phyloP scores from a whole-genome alignment of 2,888 invertebrate genomes.

The Apamea epomidion region DNA sequence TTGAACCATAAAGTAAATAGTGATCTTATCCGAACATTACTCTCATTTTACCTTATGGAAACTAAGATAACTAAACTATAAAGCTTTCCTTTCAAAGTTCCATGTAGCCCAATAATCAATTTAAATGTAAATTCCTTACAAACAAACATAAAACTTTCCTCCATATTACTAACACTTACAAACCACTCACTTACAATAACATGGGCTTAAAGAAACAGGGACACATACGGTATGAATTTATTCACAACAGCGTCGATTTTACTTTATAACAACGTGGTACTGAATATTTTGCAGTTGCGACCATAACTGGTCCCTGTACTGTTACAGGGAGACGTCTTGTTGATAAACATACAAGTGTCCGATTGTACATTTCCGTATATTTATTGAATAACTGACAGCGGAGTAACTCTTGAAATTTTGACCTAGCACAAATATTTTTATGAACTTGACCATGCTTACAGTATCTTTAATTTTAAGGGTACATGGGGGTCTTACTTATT shows the following conservation, averaged over 20 bases:
- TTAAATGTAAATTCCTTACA: constrained; percentile 13
- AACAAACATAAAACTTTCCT: constrained; percentile 18
- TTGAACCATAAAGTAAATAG: neutral
- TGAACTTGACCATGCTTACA: neutral
- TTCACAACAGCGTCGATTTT: constrained; percentile 60
- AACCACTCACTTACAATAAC: constrained; percentile 38
- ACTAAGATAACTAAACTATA: neutral
- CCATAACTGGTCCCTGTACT: constrained; percentile 65
- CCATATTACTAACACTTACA: constrained; percentile 6
- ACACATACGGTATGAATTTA: constrained; percentile 59
- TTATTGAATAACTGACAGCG: constrained; percentile 12
- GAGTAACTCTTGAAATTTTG: neutral
- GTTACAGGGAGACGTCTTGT: constrained; percentile 58
- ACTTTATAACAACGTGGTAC: constrained; percentile 68
- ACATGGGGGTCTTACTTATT: constrained; percentile 55
- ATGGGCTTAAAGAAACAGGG: constrained; percentile 49
- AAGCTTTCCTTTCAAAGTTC: constrained; percentile 1
- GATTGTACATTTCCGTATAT: constrained; percentile 45
- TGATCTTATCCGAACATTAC: neutral
- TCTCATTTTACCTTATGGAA: neutral
- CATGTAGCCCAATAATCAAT: constrained; percentile 17
- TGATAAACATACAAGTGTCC: constrained; percentile 51
- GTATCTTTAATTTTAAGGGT: neutral
- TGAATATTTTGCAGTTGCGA: constrained; percentile 62
- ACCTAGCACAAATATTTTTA: neutral